phyloP scores from a whole-genome alignment of 1,140 invertebrate species.

The Armadillidium nasatum region DNA sequence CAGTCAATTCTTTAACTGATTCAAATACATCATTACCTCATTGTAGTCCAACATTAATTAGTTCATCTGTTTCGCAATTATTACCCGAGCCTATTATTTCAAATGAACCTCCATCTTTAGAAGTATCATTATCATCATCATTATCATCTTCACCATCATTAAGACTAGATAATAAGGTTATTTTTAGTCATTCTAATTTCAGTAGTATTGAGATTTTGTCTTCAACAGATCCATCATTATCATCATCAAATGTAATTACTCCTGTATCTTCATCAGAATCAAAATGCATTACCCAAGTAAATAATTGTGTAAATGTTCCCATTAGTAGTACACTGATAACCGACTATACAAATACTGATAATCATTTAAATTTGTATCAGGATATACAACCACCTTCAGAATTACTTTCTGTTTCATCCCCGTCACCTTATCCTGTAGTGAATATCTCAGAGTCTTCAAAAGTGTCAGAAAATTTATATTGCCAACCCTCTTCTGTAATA shows the following conservation, averaged over 20 bases:
- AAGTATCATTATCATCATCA: not conserved
- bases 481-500: not conserved
- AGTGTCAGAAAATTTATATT: not conserved
- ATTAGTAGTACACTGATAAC: not conserved
- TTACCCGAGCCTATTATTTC: not conserved
- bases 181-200: not conserved
- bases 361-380: not conserved
- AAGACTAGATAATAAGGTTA: not conserved
- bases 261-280: not conserved
- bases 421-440: not conserved
- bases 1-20: slow-evolving; percentile 1
- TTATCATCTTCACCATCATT: not conserved
- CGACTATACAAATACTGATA: not conserved
- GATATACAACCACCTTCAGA: not conserved
- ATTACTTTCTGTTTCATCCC: not conserved
- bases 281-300: not conserved
- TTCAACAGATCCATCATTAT: not conserved
- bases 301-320: slow-evolving; percentile 1
- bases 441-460: not conserved
- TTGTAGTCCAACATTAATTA: not conserved
- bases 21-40: not conserved
- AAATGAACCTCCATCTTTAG: not conserved
- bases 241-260: not conserved
- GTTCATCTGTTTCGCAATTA: not conserved
- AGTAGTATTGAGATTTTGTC: not conserved